Conservation (phyloP, 2,888 invertebrate species). For the Danaus chrysippus region DNA sequence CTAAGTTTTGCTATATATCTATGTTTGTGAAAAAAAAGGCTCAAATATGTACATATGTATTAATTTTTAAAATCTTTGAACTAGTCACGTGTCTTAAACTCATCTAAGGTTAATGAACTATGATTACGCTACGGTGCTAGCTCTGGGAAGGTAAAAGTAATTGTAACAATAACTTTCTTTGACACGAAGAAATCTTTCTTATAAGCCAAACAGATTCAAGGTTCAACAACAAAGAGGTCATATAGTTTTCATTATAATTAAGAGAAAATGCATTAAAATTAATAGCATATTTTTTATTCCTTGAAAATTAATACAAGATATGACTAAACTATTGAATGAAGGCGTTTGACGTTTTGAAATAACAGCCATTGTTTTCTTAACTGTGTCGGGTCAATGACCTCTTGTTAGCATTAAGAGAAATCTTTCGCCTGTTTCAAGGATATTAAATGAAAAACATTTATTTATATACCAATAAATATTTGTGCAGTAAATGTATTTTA, state of each 20-base stretch:
- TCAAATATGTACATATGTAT: not conserved
- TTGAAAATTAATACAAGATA: too few species aligned
- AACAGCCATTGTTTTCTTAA: not conserved
- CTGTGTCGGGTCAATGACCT: slow-evolving; percentile 9
- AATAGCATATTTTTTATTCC: too few species aligned
- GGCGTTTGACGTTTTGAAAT: not conserved
- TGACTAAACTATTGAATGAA: not conserved
- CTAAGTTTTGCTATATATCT: too few species aligned
- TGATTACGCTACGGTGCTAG: slow-evolving; percentile 1
- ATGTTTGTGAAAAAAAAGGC: too few species aligned
- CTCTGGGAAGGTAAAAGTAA: too few species aligned
- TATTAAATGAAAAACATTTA: not conserved
- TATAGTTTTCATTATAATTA: too few species aligned
- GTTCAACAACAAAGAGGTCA: too few species aligned
- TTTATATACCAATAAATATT: not conserved
- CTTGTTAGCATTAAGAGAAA: slow-evolving; percentile 5
- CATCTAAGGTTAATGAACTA: not conserved
- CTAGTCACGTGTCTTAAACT: not conserved
- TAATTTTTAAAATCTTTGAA: not conserved
- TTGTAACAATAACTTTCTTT: too few species aligned
- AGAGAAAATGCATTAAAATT: too few species aligned
- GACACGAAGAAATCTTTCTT: too few species aligned
- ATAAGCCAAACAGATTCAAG: too few species aligned
- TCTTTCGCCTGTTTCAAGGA: not conserved
- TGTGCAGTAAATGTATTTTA: too few species aligned